Conservation (phyloP, 2,797 vertebrate species). For the Sparidentex hasta region DNA sequence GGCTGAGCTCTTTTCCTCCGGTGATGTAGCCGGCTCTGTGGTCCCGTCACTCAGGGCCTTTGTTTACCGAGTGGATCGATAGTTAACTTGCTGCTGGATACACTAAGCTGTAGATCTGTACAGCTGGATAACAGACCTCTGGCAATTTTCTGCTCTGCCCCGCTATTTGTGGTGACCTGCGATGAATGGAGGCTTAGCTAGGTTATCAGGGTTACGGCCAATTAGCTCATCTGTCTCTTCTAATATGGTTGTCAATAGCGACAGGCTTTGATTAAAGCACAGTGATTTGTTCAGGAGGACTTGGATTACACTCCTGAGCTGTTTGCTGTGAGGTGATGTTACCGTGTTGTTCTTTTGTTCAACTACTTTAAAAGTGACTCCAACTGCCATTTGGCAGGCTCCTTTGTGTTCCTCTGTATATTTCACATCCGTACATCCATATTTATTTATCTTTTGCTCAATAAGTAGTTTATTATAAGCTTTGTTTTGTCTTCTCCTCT, state of each 20-base stretch:
- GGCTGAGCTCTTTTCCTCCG: conserved; percentile 65
- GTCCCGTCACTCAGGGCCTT: conserved; percentile 75
- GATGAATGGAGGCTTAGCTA: conserved; percentile 48
- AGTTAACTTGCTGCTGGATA: conserved; percentile 69
- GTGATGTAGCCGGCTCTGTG: conserved; percentile 67
- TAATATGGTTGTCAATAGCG: conserved; percentile 59
- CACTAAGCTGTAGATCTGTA: conserved; percentile 56
- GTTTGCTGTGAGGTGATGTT: conserved; percentile 2
- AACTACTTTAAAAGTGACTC: conserved; percentile 21
- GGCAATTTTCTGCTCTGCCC: conserved; percentile 41
- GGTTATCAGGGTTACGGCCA: conserved; percentile 59
- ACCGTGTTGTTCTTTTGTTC: conserved; percentile 8
- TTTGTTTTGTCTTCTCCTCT: too few species aligned
- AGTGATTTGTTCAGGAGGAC: conserved; percentile 58
- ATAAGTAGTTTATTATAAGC: too few species aligned
- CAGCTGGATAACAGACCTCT: conserved; percentile 59
- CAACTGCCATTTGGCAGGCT: not conserved
- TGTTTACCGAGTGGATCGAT: conserved; percentile 78
- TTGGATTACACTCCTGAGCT: conserved; percentile 40
- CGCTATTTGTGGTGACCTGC: conserved; percentile 54
- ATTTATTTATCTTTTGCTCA: not conserved
- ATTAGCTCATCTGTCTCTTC: conserved; percentile 71
- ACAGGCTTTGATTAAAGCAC: conserved; percentile 45
- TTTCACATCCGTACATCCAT: not conserved
- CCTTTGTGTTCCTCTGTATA: not conserved